phyloP scores from a whole-genome alignment of 2,113 vertebrate genomes.

The Gavialis gangeticus region DNA sequence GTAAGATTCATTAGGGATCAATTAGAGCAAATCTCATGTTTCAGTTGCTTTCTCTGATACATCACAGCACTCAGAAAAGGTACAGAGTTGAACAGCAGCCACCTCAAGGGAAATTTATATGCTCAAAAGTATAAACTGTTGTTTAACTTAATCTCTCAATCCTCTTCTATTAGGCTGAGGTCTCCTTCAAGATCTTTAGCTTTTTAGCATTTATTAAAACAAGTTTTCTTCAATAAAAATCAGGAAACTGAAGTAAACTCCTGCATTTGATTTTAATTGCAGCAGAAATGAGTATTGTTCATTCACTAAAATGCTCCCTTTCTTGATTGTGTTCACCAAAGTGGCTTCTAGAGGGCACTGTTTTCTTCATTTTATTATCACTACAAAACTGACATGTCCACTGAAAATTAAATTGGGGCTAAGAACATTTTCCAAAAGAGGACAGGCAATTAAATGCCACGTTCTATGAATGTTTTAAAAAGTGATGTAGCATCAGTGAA shows the following conservation, averaged over 20 bases:
- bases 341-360: constrained; percentile 61
- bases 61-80: not conserved
- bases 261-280: not conserved
- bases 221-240: not conserved
- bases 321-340: not conserved
- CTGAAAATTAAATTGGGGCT: not conserved
- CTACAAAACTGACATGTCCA: not conserved
- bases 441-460: not conserved
- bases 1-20: not conserved
- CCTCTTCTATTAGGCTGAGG: not conserved
- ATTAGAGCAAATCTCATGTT: not conserved
- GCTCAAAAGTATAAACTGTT: not conserved
- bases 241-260: not conserved
- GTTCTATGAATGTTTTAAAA: constrained; percentile 21
- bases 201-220: not conserved
- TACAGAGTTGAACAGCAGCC: not conserved
- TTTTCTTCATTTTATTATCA: constrained; percentile 28
- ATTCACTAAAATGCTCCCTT: not conserved
- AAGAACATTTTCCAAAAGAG: not conserved
- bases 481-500: not conserved
- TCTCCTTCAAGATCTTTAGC: not conserved
- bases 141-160: too few relatives aligned
- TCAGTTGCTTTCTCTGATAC: not conserved
- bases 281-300: not conserved
- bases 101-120: not conserved